Conservation (phyloP, 2,888 invertebrate species). For the Polydesmus complanatus region DNA sequence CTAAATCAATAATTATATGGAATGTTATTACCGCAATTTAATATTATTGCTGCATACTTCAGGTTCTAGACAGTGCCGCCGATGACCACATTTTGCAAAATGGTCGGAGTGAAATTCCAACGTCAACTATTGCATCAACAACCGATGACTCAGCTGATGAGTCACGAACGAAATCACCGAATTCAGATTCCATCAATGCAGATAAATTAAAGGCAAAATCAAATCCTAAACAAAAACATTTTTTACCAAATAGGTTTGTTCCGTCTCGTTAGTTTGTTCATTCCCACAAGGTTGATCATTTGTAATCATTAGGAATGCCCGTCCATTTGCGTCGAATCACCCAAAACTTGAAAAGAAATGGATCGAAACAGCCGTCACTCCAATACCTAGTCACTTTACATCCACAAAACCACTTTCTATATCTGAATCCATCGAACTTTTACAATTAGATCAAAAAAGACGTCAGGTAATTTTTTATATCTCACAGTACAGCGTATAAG, state of each 20-base stretch:
- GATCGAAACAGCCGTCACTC: constrained; percentile 11
- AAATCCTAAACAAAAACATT: neutral
- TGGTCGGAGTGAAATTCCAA: too few relatives aligned
- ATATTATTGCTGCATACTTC: too few relatives aligned
- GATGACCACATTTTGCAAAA: neutral
- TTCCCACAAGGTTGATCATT: too few relatives aligned
- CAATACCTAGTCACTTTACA: neutral
- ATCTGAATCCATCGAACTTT: neutral
- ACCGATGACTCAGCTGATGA: neutral
- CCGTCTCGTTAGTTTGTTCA: too few relatives aligned
- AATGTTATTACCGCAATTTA: too few relatives aligned
- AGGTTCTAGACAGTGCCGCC: neutral
- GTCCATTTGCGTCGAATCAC: too few relatives aligned
- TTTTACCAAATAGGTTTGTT: neutral
- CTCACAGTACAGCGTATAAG: too few relatives aligned
- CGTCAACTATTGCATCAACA: too few relatives aligned
- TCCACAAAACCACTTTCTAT: neutral
- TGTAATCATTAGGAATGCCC: too few relatives aligned
- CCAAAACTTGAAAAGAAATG: too few relatives aligned
- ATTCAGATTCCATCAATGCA: neutral
- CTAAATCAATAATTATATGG: too few relatives aligned
- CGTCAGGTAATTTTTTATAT: neutral
- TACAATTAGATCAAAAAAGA: neutral
- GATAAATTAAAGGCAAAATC: too few relatives aligned
- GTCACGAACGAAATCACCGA: neutral